These are phyloP conservation scores for Manacus vitellinus DNA, from an alignment of 2,113 vertebrate genomes.

Conservation along the genomic window DNA sequence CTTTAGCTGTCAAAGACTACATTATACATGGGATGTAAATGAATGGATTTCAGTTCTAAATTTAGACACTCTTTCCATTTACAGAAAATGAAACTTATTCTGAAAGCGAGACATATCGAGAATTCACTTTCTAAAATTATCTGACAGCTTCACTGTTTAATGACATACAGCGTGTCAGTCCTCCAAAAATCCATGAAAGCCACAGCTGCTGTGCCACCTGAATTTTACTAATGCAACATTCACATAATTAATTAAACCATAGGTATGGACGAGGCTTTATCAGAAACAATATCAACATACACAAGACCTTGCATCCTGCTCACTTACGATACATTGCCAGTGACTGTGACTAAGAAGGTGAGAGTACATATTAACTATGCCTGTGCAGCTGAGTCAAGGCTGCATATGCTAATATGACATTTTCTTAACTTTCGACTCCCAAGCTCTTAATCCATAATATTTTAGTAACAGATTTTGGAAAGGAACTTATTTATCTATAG, in stretches of 20 bases:
- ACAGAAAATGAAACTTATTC: slow-evolving; percentile 57
- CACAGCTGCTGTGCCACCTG: neutral
- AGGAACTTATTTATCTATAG: neutral
- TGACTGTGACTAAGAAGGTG: neutral
- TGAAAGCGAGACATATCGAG: neutral
- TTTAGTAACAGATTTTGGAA: slow-evolving; percentile 4
- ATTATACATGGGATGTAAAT: slow-evolving; percentile 31
- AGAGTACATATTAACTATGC: neutral
- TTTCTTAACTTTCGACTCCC: slow-evolving; percentile 38
- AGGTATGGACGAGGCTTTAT: neutral
- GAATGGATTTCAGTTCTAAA: slow-evolving; percentile 58
- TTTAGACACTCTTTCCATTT: slow-evolving; percentile 49
- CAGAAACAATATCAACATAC: neutral
- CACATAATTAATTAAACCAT: neutral
- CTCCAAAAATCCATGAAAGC: neutral
- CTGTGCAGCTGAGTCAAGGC: neutral
- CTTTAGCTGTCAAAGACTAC: slow-evolving; percentile 14
- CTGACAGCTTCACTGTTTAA: neutral
- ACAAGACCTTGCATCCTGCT: neutral
- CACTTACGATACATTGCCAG: neutral
- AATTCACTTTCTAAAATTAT: slow-evolving; percentile 36
- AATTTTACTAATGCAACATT: neutral
- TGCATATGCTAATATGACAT: slow-evolving; percentile 7
- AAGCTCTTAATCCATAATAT: neutral
- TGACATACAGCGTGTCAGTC: neutral